Conservation (phyloP, 2,888 invertebrate species). For the Netelia fuscicornis region DNA sequence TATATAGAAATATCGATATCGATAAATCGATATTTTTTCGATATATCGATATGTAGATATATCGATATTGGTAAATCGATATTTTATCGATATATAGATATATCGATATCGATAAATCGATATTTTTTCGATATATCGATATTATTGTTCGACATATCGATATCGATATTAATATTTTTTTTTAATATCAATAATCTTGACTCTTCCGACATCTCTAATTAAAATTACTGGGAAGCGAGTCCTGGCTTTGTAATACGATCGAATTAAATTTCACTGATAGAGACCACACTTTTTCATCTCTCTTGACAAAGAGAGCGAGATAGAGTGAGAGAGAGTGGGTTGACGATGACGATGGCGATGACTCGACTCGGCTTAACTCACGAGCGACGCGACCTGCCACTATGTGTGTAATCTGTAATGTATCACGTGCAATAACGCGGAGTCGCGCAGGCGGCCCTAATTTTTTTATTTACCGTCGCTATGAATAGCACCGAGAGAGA, state of each 20-base stretch:
- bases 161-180: too few species aligned
- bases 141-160: too few species aligned
- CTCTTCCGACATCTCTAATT: too few species aligned
- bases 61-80: too few species aligned
- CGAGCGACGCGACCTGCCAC: conserved; percentile 27
- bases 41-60: too few species aligned
- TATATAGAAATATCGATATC: too few species aligned
- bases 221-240: neutral
- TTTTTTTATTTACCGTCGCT: conserved; percentile 75
- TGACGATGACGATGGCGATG: conserved; percentile 10
- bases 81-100: too few species aligned
- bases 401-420: conserved; percentile 8
- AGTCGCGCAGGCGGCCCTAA: conserved; percentile 72
- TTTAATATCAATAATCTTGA: too few species aligned
- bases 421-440: conserved; percentile 14
- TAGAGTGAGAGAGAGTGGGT: neutral
- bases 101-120: too few species aligned
- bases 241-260: conserved; percentile 2
- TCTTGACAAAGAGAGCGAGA: neutral
- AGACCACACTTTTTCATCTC: conserved; percentile 5
- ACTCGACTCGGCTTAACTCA: conserved; percentile 19
- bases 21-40: too few species aligned
- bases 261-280: conserved; percentile 30
- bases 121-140: too few species aligned
- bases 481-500: conserved; percentile 71